Percentiles rank a stretch among this genome's conserved stretches.
These are phyloP conservation scores for Lypha dubia DNA, from an alignment of 2,888 invertebrate species.

Conservation along the genomic window DNA sequence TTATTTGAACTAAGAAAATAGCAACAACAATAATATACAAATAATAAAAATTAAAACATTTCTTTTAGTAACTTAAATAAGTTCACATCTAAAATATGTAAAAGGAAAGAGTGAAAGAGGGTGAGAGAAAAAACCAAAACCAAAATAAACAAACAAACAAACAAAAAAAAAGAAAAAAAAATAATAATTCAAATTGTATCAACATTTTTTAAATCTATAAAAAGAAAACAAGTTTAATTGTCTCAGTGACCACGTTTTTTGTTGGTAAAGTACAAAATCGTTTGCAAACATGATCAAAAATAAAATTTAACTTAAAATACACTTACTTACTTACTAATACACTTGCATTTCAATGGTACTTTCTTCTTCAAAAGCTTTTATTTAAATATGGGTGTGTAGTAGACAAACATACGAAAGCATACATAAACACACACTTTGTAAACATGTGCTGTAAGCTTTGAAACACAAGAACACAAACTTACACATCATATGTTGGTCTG, in stretches of 20 bases:
- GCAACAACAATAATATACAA: background rate
- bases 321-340: conserved; percentile 7
- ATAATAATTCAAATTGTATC: background rate
- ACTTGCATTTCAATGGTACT: conserved; percentile 5
- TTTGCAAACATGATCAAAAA: conserved; percentile 1
- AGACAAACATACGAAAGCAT: conserved; percentile 25
- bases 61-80: conserved; percentile 7
- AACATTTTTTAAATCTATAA: conserved; percentile 16
- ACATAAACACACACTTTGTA: conserved; percentile 13
- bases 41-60: conserved; percentile 8
- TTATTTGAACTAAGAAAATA: background rate
- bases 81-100: background rate
- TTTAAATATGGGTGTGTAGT: conserved; percentile 11
- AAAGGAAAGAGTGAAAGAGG: too few species aligned
- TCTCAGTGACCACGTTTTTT: conserved; percentile 16
- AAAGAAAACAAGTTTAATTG: conserved; percentile 54
- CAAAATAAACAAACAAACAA: too few species aligned
- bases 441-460: background rate
- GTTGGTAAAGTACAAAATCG: background rate
- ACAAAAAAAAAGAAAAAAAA: too few species aligned
- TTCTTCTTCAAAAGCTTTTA: conserved; percentile 5
- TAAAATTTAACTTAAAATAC: conserved; percentile 22
- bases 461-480: background rate
- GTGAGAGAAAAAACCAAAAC: background rate
- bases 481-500: too few species aligned